phyloP scores from a whole-genome alignment of 2,888 invertebrate genomes.

The Xylota sylvarum region DNA sequence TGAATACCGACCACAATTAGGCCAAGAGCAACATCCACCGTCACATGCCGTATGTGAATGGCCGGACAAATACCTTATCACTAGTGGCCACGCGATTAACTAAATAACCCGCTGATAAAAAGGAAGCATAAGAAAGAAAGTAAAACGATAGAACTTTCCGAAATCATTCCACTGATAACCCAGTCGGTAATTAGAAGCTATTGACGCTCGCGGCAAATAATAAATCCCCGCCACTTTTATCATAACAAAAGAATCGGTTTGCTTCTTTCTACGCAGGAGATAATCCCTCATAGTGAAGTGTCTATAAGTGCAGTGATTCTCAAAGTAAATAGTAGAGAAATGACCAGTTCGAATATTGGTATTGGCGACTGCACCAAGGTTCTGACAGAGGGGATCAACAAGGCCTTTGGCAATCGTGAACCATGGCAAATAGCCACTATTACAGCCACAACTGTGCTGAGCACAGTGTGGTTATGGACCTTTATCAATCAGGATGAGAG shows the following conservation, averaged over 20 bases:
- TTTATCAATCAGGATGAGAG: constrained; percentile 90
- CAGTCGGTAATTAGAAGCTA: constrained; percentile 16
- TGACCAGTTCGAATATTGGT: neutral
- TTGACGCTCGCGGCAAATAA: neutral
- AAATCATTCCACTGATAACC: constrained; percentile 22
- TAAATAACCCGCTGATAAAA: constrained; percentile 1
- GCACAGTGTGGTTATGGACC: constrained; percentile 90
- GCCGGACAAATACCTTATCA: constrained; percentile 31
- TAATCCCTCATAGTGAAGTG: neutral
- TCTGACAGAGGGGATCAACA: constrained; percentile 86
- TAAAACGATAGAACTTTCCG: neutral
- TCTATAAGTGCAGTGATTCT: neutral
- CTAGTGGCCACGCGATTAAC: constrained; percentile 22
- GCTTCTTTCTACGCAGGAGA: constrained; percentile 3
- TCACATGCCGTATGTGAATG: neutral
- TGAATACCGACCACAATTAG: neutral
- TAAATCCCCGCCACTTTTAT: neutral
- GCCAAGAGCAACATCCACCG: neutral
- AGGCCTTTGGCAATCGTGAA: constrained; percentile 88
- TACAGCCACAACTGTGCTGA: constrained; percentile 90
- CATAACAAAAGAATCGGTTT: neutral
- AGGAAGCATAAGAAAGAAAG: neutral
- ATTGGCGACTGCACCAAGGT: constrained; percentile 77
- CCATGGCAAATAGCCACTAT: constrained; percentile 93
- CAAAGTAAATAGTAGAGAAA: neutral